A percentile compares a stretch with the other conserved stretches of the same genome.
Conservation (phyloP, 2,113 vertebrate species). For the Neolamprologus sp. region DNA sequence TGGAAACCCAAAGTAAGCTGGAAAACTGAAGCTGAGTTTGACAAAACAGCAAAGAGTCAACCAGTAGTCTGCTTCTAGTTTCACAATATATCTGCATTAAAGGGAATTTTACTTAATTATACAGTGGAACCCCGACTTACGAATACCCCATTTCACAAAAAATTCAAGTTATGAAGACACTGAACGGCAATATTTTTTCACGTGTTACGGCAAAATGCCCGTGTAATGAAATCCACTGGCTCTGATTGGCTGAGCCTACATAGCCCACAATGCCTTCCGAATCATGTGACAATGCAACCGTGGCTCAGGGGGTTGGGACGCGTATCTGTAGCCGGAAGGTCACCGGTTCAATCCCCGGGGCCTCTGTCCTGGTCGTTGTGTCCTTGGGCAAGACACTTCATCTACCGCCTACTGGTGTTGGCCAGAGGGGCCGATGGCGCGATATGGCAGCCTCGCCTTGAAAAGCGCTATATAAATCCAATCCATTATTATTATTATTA, state of each 20-base stretch:
- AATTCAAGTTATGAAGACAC: neutral
- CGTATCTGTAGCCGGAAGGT: no score
- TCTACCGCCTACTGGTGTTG: no score
- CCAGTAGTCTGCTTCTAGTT: neutral
- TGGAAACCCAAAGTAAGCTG: neutral
- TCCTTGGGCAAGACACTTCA: no score
- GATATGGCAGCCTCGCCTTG: no score
- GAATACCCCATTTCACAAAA: rapidly evolving
- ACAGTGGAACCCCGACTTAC: neutral
- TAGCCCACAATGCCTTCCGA: rapidly evolving
- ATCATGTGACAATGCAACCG: neutral
- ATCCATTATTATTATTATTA: no score
- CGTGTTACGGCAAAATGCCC: rapidly evolving
- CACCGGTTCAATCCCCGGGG: no score
- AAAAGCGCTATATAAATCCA: no score
- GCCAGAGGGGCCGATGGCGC: no score
- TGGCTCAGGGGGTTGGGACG: no score
- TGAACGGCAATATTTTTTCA: neutral
- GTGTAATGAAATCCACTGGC: rapidly evolving
- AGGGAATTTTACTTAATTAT: neutral
- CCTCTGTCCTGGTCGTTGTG: no score
- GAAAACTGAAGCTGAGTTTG: neutral
- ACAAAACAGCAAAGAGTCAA: neutral
- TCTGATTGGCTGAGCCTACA: neutral
- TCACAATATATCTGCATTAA: neutral